Evolutionary conservation across 1,140 invertebrate species (phyloP), one percentile per base, ranked within the genome.

Genomic region (Anoplophora glabripennis): DNA sequence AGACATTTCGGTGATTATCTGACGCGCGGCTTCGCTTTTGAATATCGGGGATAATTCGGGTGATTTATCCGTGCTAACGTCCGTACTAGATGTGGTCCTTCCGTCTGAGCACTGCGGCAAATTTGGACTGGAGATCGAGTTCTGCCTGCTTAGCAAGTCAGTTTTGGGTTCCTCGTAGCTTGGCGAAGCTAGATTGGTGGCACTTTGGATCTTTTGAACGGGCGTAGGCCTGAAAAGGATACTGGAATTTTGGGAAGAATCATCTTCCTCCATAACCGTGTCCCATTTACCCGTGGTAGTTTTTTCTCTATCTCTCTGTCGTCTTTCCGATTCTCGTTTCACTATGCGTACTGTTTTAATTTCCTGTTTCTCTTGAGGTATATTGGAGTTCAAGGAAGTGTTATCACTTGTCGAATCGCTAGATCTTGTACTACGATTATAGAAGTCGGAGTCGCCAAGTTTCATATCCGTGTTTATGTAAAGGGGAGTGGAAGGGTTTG

Each of bases 331-430:
- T 72, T 94, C 92, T 18, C 93, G 78, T 78, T 96, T 96, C 0
- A 96, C 93, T 69, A 95, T 94, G 53, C 94, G 82, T 17, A 96
- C 93, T 1, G 94, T 96, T 80, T 94, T 93, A 18, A 93, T 92
- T 76, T 93, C 90, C 73, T 88, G 89, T 61, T 89, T 89, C 68
- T 94, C 92, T 37, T 92, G 87, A 7, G 58, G 65, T 4, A 60
- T 52, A 48, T 68, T 68, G 12, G 59, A 61, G 53, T 57, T 66
- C 21, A 64, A 53, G 4, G 57, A 67, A 65, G 57, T 63, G 48
- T 65, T 71, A 65, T 72, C 71, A 47, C 64, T 71, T 1, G 66
- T 64, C 9, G 70, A 72, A 62, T 71, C 68, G 48, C 63, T 69
- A 2, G 65, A 60, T 59, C 68, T 65, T 40, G 65, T 21, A 57